Evolutionary conservation across 2,888 invertebrate species (phyloP), one percentile per base, ranked within the genome.

Genomic region (Plutella xylostella): DNA sequence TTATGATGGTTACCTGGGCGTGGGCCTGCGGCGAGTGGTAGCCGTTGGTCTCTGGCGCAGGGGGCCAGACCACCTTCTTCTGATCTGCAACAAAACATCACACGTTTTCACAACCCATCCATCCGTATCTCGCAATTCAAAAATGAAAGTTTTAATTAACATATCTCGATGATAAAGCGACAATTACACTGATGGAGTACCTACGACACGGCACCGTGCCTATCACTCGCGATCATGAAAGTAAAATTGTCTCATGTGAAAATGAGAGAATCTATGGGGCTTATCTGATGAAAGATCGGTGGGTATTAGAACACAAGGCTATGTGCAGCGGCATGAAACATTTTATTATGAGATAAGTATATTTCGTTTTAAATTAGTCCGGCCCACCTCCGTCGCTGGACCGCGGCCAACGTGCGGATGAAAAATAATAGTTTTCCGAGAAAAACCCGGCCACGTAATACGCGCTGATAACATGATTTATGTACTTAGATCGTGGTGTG

Each of bases 1-100:
- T 65, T 85, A n/a, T n/a, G n/a, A n/a, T n/a, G n/a, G n/a, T n/a
- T n/a, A n/a, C n/a, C n/a, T n/a, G n/a, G n/a, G n/a, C n/a, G n/a
- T n/a, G n/a, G n/a, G n/a, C n/a, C n/a, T n/a, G n/a, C n/a, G 49
- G 55, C 61, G 88, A 85, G 55, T 87, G 86, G 57, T 86, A 79
- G 47, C 86, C 86, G 74, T 87, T 86, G 54, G 89, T 88, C 70
- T 89, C 87, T 54, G 89, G 89, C 68, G 89, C 89, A 55, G 93
- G 93, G 54, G 94, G 94, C 94, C 94, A 94, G 75, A 92, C 92
- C 63, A 94, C 93, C 80, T 92, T 89, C 85, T 92, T 94, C 61
- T 90, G 87, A 72, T 91, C 93, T 93, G 83, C 12, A 87, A 86
- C 70, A 70, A 75, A 55, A 53, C 45, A 48, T 41, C 38, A 18